phyloP scores from a whole-genome alignment of 2,888 invertebrate genomes.

The Geophilus truncorum region DNA sequence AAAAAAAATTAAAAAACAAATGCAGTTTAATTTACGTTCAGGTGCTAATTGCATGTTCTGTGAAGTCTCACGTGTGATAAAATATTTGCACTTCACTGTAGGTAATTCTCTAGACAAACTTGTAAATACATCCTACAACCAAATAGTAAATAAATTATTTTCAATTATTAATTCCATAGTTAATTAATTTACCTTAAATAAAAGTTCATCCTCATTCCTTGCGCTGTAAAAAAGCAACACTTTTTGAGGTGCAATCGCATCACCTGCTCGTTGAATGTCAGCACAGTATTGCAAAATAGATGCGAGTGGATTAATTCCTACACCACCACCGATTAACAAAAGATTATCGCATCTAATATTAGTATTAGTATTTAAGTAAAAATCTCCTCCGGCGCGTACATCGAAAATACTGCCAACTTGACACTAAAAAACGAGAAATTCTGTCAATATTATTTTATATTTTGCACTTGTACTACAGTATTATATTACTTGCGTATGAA shows the following conservation, averaged over 20 bases:
- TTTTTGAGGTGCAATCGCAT: neutral
- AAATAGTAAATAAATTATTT: neutral
- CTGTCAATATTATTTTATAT: no score
- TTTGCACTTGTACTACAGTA: neutral
- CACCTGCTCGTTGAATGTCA: neutral
- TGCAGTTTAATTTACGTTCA: neutral
- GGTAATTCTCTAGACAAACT: neutral
- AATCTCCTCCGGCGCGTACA: neutral
- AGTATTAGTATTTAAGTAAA: neutral
- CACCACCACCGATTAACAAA: slow-evolving; percentile 17
- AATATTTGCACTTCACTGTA: neutral
- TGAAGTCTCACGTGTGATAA: neutral
- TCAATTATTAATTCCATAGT: neutral
- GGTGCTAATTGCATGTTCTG: neutral
- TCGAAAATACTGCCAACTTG: neutral
- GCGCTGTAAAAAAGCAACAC: slow-evolving; percentile 2
- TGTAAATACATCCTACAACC: neutral
- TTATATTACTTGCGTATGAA: neutral
- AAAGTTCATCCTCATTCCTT: neutral
- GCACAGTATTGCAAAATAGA: slow-evolving; percentile 27
- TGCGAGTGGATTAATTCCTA: slow-evolving; percentile 25
- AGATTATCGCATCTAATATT: neutral
- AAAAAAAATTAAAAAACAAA: neutral
- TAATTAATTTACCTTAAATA: neutral
- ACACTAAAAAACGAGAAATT: slow-evolving; percentile 1